Evolutionary conservation across 1,140 invertebrate species (phyloP), one percentile per base, ranked within the genome.

Genomic region (Listronotus bonariensis): DNA sequence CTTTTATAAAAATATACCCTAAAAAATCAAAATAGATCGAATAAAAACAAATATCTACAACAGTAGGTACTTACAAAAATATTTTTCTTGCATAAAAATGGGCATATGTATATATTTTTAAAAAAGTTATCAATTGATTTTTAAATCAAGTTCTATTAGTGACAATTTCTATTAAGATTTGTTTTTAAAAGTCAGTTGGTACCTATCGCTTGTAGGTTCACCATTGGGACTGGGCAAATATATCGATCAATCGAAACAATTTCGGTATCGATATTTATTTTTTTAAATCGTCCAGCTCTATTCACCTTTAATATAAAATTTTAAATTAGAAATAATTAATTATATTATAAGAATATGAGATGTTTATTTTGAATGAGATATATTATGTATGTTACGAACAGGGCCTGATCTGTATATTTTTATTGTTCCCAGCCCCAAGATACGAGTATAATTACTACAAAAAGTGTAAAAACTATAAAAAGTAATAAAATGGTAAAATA

Each of bases 321-420:
- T 52, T 63, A 63, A 45, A 40, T 34, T 55, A 63, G 41, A 42
- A 18, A 45, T 12, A 31, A 42, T n/a, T 11, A 31, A 46, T 12
- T 57, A 41, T 57, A 18, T 46, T 36, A 26, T 59, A 59, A 32
- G 5, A 59, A 31, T 36, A 59, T n/a, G 14, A 48, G 14, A 32
- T 75, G 72, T 75, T 72, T 75, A 75, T 75, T 75, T 75, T 75
- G 65, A 75, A 68, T 74, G 68, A 75, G 65, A 73, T 73, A 71
- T 72, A 38, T 52, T 20, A 73, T 75, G 68, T 74, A 74, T 72
- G 68, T 73, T 72, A 72, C 54, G 53, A 59, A 64, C 67, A 71
- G 70, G 73, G 63, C 68, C 68, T 68, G 52, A 72, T 68, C 63
- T 75, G 73, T 75, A 72, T 75, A 75, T 75, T 75, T 75, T 71